Evolutionary conservation across 2,888 invertebrate species (phyloP).

Genomic region (Eupithecia insigniata): DNA sequence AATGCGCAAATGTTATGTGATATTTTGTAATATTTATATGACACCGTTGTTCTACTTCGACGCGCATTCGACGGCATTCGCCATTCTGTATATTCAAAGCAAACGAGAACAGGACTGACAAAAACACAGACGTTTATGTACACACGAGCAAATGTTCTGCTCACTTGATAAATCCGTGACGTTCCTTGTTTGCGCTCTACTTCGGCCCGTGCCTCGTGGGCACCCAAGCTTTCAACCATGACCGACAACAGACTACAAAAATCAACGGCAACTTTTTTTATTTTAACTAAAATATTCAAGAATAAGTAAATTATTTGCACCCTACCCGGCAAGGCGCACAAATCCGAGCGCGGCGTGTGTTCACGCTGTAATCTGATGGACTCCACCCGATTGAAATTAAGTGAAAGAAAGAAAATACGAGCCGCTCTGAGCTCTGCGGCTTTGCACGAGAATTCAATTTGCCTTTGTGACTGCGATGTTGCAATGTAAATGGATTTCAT

Average conservation of each 20-base stretch:
- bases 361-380: conserved; percentile 55
- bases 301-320: conserved; percentile 16
- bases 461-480: conserved; percentile 14
- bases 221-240: no score
- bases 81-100: no score
- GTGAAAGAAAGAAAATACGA: conserved; percentile 37
- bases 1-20: no score
- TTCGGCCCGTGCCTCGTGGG: not conserved
- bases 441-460: conserved; percentile 26
- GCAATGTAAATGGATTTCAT: conserved; percentile 20
- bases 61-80: no score
- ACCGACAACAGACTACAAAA: not conserved
- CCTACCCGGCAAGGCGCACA: conserved; percentile 37
- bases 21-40: no score
- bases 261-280: not conserved
- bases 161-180: not conserved
- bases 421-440: conserved; percentile 28
- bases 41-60: no score
- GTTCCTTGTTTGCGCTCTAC: no score
- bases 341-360: conserved; percentile 52
- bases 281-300: not conserved
- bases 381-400: conserved; percentile 41
- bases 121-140: no score
- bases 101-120: no score
- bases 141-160: no score